Evolutionary conservation across 2,888 invertebrate species (phyloP).

Genomic region (Prionchulus punctatus): DNA sequence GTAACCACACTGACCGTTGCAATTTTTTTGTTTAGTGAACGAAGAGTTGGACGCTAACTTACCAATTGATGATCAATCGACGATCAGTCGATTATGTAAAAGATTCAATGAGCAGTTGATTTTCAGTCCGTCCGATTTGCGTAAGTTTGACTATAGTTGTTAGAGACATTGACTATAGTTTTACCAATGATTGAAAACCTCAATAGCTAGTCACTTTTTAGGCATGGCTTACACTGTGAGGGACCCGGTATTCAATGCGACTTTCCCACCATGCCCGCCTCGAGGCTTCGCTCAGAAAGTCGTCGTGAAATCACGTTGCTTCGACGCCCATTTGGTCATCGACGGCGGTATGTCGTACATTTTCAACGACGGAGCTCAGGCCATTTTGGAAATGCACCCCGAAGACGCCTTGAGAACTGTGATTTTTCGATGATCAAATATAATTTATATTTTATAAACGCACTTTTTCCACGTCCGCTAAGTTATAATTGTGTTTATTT

Average conservation of each 20-base stretch:
- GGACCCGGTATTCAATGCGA: conserved; percentile 75
- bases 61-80: conserved; percentile 4
- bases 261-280: conserved; percentile 52
- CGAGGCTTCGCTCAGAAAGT: conserved; percentile 38
- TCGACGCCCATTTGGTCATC: conserved; percentile 74
- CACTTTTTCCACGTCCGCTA: too few relatives aligned
- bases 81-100: conserved; percentile 18
- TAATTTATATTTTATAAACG: too few relatives aligned
- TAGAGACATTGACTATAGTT: too few relatives aligned
- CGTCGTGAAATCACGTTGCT: conserved; percentile 67
- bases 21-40: conserved; percentile 1
- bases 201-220: conserved; percentile 25
- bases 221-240: conserved; percentile 76
- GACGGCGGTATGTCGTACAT: conserved; percentile 84
- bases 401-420: conserved; percentile 75
- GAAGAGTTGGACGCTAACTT: neutral
- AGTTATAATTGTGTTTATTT: too few relatives aligned
- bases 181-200: too few relatives aligned
- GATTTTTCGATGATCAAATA: conserved; percentile 22
- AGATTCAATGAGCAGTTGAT: conserved; percentile 42
- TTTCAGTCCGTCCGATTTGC: conserved; percentile 36
- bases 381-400: conserved; percentile 60
- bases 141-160: neutral
- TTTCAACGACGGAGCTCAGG: conserved; percentile 83
- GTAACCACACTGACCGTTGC: too few relatives aligned